Evolutionary conservation across 1,140 invertebrate genomes (phyloP).

Genomic region (Macrobrachium rosenbergii): DNA sequence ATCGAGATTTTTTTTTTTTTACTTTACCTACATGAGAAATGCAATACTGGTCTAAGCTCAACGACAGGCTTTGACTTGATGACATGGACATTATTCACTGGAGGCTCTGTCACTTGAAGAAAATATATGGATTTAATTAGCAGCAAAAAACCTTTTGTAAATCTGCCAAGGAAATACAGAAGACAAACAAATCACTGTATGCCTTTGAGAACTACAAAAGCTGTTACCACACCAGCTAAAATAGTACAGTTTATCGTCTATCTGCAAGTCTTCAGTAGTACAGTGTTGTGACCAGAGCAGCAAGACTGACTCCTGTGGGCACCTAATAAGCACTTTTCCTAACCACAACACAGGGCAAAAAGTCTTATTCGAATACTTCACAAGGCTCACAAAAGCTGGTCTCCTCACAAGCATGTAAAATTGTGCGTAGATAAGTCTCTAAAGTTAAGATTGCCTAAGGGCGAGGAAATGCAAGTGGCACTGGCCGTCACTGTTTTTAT

Average conservation of each 20-base stretch:
- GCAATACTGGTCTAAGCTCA: constrained; percentile 51
- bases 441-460: constrained; percentile 27
- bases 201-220: constrained; percentile 56
- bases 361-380: constrained; percentile 30
- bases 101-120: constrained; percentile 7
- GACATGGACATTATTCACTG: constrained; percentile 47
- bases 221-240: constrained; percentile 56
- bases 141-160: constrained; percentile 35
- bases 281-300: constrained; percentile 32
- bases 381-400: constrained; percentile 36
- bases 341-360: constrained; percentile 18
- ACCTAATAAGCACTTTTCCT: constrained; percentile 35
- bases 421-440: constrained; percentile 38
- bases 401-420: constrained; percentile 48
- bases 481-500: not conserved
- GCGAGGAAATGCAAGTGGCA: constrained; percentile 25
- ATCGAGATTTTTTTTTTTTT: constrained; percentile 10
- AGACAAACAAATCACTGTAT: constrained; percentile 47
- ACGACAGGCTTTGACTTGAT: constrained; percentile 15
- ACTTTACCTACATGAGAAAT: constrained; percentile 43
- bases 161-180: constrained; percentile 37
- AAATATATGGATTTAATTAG: not conserved
- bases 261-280: constrained; percentile 34
- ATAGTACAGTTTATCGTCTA: constrained; percentile 49
- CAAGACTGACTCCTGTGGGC: constrained; percentile 12